Base-by-base conservation (phyloP, 2,113 vertebrate genomes). In the Corydoras sp. region DNA sequence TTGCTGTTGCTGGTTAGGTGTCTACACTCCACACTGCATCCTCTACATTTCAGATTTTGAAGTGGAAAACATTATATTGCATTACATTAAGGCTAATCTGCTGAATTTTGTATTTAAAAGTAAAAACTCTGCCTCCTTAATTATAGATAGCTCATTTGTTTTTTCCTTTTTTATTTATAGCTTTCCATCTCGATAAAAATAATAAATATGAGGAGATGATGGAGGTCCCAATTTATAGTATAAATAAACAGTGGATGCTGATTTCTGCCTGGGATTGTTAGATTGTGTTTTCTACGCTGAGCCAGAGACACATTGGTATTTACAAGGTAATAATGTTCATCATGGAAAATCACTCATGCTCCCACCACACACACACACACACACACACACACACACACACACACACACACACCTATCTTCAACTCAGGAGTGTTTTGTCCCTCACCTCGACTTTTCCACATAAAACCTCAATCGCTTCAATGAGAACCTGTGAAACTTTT, bases 241-340 rank as follows among this genome's bases (percentile, higher is more conserved):
- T 43, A 43, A 43, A 43, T 43, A 43, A 43, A 43, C 7, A 43
- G 1, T 43, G 35, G 35, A 58, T 55, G 58, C 62, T 65, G 61
- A 60, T 69, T 50, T 75, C 65, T 64, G 61, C 11, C 55, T 10
- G 65, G 65, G 54, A 43, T 13, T 51, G 29, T 31, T 58, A 58
- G 24, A 72, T 58, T 65, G 49, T 65, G 69, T 69, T 55, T 65
- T 65, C 49, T 54, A 29, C 55, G 54, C 67, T 64, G 49, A 48
- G 65, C 65, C 69, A 60, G 62, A 58, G 69, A 62, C 65, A 65
- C 53, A 53, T 61, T 79, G 69, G 65, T 79, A 69, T 79, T 79
- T 79, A 79, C 69, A 79, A 74, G 73, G 65, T 76, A 75, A 76
- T 79, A 79, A 79, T 65, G 69, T 76, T 79, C 64, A 72, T 66